Base-by-base conservation (phyloP, 2,113 vertebrate species). In the Saimiri boliviensis region DNA sequence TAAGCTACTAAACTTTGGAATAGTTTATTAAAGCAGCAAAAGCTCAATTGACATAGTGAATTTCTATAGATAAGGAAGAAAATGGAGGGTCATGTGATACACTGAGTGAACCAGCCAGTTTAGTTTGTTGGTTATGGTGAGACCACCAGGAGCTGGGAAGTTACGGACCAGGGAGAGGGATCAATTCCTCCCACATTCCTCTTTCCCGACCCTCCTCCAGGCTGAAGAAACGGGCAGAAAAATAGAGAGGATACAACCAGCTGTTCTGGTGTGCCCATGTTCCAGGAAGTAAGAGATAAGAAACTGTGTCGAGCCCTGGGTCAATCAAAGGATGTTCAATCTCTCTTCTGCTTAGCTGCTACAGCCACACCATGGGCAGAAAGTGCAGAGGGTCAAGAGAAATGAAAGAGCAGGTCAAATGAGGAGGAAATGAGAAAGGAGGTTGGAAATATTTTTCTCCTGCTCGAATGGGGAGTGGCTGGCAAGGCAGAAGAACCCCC, bases 241-340 rank as follows among this genome's bases (percentile, higher is more conserved):
- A 45, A 9, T 35, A 56, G 42, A 56, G 21, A 82, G 8, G 58
- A 52, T 42, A 37, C 0, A 1, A 0, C 3, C 3, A 21, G 37
- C 40, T 23, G 2, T 66, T 37, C 66, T 66, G 1, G 2, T 17
- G 16, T 35, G 45, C 35, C 25, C n/a, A 13, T 19, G 0, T 0
- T 10, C 10, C 4, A 3, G 40, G 21, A 85, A 47, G 25, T 6
- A 49, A 47, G 40, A 66, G 21, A 27, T 2, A 6, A 90, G 81
- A 77, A 37, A 37, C 3, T 19, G 25, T 8, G 27, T 32, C 14
- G 10, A n/a, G 21, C 20, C 7, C 5, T 10, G 20, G n/a, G 7
- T 8, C 2, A 5, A 2, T 12, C 23, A 10, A 32, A 42, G 14
- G 21, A 30, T n/a, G 1, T 21, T 42, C 27, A 8, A 8, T 32